Conservation (phyloP, 2,888 invertebrate genomes). For the Lasioglossum figueresi region DNA sequence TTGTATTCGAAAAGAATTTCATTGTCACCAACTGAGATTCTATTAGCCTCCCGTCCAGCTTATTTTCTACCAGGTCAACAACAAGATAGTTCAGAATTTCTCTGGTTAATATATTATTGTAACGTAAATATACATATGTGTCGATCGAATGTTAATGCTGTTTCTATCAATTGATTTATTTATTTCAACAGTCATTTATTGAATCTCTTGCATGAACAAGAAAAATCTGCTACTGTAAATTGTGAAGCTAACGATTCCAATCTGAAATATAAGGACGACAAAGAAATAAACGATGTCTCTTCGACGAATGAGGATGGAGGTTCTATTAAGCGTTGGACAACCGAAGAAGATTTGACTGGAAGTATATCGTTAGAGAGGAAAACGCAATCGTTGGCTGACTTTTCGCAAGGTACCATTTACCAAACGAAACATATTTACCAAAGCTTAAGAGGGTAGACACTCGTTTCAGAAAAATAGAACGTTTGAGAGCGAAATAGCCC, state of each 20-base stretch:
- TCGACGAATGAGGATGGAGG: constrained; percentile 61
- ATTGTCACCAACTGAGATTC: constrained; percentile 90
- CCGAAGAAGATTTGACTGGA: constrained; percentile 82
- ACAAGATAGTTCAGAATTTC: constrained; percentile 95
- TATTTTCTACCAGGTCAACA: constrained; percentile 92
- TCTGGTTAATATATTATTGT: constrained; percentile 85
- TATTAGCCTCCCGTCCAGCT: constrained; percentile 89
- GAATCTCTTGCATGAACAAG: constrained; percentile 91
- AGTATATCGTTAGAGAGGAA: constrained; percentile 78
- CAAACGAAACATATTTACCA: neutral
- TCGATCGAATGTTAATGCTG: neutral
- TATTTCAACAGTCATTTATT: constrained; percentile 85
- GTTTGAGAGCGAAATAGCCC: no score
- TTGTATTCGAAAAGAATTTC: constrained; percentile 88
- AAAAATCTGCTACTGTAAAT: constrained; percentile 81
- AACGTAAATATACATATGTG: constrained; percentile 2
- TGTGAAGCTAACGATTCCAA: constrained; percentile 60
- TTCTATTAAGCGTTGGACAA: constrained; percentile 81
- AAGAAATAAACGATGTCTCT: constrained; percentile 65
- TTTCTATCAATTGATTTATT: constrained; percentile 34
- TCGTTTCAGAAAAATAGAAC: no score
- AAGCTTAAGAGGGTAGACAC: neutral
- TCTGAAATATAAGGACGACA: constrained; percentile 71
- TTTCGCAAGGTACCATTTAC: constrained; percentile 76
- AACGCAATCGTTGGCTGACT: constrained; percentile 81